Evolutionary conservation across 2,888 invertebrate species (phyloP), one percentile per base, ranked within the genome.

Genomic region (Melipona beecheii): DNA sequence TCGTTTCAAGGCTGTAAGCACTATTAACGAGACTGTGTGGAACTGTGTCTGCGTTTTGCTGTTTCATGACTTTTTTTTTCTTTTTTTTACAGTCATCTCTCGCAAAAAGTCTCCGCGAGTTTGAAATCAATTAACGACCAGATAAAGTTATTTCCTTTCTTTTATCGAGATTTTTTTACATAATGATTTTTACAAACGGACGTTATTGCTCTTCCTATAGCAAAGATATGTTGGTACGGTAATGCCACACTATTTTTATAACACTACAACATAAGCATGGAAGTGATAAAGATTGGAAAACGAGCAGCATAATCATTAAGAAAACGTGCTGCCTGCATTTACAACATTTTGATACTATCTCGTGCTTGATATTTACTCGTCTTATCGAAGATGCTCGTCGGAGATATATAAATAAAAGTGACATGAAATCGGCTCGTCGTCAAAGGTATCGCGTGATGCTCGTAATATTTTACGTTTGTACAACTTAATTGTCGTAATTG

Each of bases 21-120:
- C 81, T 70, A 82, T 82, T 82, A 74, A 36, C 74, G 56, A 43
- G 9, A 80, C 81, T n/a, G 81, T n/a, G 74, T 81, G 73, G 56
- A 54, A 78, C 54, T 36, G 6, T 11, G 27, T 24, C 6, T 43
- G 43, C 43, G 43, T 43, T 43, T 43, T 11, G 54, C 4, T 27
- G 65, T 64, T 24, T 0, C 27, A 56, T 24, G 24, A 17, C 3
- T 65, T 31, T 31, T 31, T 31, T 31, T 31, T 31, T 31, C 3
- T 31, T 31, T 4, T 31, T 31, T 0, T 54, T 11, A 3, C n/a
- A 56, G 15, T 5, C n/a, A 2, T 56, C 5, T 9, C 9, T 43
- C 43, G 43, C 15, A 2, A 5, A n/a, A 4, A 0, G 56, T 56
- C n/a, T 0, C n/a, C n/a, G 21, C n/a, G 15, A 58, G 13, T n/a